These are phyloP conservation scores for Elephantulus edwardii DNA, from an alignment of 2,113 vertebrate species.

Conservation along the genomic window DNA sequence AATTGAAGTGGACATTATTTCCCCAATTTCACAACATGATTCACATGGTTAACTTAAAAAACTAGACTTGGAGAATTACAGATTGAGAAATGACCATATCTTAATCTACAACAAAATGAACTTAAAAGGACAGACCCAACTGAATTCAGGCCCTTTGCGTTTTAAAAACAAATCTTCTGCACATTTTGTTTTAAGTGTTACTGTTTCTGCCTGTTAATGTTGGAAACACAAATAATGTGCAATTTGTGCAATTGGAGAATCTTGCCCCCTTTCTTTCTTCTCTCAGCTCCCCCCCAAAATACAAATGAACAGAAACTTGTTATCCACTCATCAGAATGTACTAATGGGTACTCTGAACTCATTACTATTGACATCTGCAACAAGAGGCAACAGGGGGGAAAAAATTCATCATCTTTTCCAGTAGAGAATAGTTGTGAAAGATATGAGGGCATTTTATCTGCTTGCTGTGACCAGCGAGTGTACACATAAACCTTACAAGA, in stretches of 20 bases:
- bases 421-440: slow-evolving; percentile 86
- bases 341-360: slow-evolving; percentile 92
- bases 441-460: slow-evolving; percentile 87
- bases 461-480: slow-evolving; percentile 90
- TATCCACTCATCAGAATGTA: slow-evolving; percentile 92
- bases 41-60: slow-evolving; percentile 94
- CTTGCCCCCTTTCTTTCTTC: slow-evolving; percentile 87
- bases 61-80: slow-evolving; percentile 86
- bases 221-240: slow-evolving; percentile 91
- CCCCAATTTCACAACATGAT: slow-evolving; percentile 90
- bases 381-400: slow-evolving; percentile 86
- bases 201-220: slow-evolving; percentile 88
- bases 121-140: slow-evolving; percentile 82
- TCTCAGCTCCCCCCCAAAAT: slow-evolving; percentile 82
- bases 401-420: slow-evolving; percentile 83
- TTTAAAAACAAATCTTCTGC: slow-evolving; percentile 87
- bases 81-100: slow-evolving; percentile 81
- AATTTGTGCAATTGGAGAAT: slow-evolving; percentile 90
- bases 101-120: slow-evolving; percentile 85
- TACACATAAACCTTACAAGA: slow-evolving; percentile 88
- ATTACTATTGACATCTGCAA: slow-evolving; percentile 88
- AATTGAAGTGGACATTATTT: slow-evolving; percentile 92
- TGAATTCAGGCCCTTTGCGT: slow-evolving; percentile 85
- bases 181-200: slow-evolving; percentile 91
- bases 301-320: slow-evolving; percentile 81